These are phyloP conservation scores for Drosophila acutilabella DNA, from an alignment of 2,888 invertebrate genomes.

Conservation along the genomic window DNA sequence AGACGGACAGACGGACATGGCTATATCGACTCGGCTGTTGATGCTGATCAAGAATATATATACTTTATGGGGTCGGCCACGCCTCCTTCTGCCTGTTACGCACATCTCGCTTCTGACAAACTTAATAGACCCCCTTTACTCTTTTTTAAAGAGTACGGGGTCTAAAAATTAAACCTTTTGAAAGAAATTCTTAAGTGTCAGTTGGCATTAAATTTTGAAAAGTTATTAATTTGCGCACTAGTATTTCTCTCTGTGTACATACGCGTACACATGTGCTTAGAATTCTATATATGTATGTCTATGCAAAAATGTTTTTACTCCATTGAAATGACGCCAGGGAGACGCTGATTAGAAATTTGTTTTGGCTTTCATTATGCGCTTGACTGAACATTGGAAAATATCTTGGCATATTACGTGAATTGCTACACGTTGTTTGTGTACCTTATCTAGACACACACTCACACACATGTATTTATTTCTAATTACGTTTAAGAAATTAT, in stretches of 20 bases:
- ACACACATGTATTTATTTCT: constrained; percentile 17
- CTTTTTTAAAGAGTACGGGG: too few relatives aligned
- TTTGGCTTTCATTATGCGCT: constrained; percentile 60
- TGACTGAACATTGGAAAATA: constrained; percentile 54
- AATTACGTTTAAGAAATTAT: constrained; percentile 31
- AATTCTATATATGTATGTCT: constrained; percentile 4
- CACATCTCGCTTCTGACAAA: too few relatives aligned
- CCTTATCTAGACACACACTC: constrained; percentile 45
- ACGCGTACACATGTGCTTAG: neutral
- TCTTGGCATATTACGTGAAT: constrained; percentile 40
- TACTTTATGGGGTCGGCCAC: too few relatives aligned
- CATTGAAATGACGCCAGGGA: constrained; percentile 34
- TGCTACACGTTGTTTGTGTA: constrained; percentile 25
- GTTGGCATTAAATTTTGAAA: neutral
- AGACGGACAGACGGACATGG: too few relatives aligned
- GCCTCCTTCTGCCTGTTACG: too few relatives aligned
- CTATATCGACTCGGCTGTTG: too few relatives aligned
- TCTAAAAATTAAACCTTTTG: neutral
- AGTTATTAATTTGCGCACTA: too few relatives aligned
- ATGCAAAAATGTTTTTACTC: constrained; percentile 24
- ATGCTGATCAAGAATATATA: too few relatives aligned
- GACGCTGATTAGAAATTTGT: constrained; percentile 66
- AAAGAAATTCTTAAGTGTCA: neutral
- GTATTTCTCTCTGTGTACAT: constrained; percentile 16
- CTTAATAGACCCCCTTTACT: too few relatives aligned